Percentiles rank a stretch among this genome's conserved stretches.
phyloP scores from a whole-genome alignment of 1,140 invertebrate genomes.

The Diachasma alloeum region DNA sequence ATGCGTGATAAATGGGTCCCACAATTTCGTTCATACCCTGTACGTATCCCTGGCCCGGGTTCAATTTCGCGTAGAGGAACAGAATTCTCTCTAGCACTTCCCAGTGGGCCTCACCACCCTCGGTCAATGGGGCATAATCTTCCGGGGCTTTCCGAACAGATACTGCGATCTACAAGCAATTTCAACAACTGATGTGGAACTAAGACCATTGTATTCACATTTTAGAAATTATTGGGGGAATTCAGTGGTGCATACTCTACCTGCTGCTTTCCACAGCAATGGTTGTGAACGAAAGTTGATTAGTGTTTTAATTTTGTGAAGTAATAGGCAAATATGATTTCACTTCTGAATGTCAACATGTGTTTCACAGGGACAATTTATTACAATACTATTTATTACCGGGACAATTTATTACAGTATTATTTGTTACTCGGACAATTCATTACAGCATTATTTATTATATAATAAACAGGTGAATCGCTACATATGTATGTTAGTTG shows the following conservation, averaged over 20 bases:
- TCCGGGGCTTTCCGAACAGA: slow-evolving; percentile 74
- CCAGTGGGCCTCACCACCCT: slow-evolving; percentile 91
- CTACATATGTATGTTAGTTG: no score
- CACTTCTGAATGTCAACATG: no score
- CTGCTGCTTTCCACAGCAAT: slow-evolving; percentile 53
- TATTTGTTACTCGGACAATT: neutral
- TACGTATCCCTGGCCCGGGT: slow-evolving; percentile 97
- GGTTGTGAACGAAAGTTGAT: slow-evolving; percentile 15
- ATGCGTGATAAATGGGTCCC: slow-evolving; percentile 97
- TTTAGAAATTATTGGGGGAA: neutral
- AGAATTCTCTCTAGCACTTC: slow-evolving; percentile 97
- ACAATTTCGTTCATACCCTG: slow-evolving; percentile 99
- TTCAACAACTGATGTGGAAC: neutral
- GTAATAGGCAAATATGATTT: no score
- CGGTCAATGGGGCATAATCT: slow-evolving; percentile 82
- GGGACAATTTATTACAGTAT: neutral
- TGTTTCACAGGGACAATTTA: neutral
- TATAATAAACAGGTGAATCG: no score
- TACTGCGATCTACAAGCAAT: slow-evolving; percentile 67
- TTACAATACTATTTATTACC: neutral
- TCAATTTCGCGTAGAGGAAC: slow-evolving; percentile 97
- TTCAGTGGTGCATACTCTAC: slow-evolving; percentile 39
- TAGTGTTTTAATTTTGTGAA: neutral
- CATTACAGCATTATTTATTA: neutral
- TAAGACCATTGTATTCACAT: neutral